Evolutionary conservation across 2,113 vertebrate genomes (phyloP).

Genomic region (Puntigrus tetrazona): DNA sequence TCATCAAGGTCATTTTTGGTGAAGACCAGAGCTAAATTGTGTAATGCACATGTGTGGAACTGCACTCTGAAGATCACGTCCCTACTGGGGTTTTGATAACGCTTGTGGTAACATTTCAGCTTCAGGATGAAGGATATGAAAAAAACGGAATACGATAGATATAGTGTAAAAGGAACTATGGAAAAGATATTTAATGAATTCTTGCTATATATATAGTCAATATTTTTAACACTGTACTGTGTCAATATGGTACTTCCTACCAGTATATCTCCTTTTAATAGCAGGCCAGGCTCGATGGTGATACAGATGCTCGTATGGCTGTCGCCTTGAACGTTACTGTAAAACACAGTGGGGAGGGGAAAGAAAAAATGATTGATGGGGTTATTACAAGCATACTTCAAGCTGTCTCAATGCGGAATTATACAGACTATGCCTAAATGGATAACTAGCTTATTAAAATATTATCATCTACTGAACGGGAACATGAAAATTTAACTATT

Average conservation of each 20-base stretch:
- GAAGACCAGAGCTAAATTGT: slow-evolving; percentile 90
- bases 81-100: slow-evolving; percentile 85
- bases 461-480: slow-evolving; percentile 18
- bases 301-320: slow-evolving; percentile 97
- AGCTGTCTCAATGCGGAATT: not conserved
- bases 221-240: not conserved
- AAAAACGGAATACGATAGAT: not conserved
- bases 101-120: slow-evolving; percentile 97
- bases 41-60: slow-evolving; percentile 97
- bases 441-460: not conserved
- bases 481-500: slow-evolving; percentile 36
- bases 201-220: not conserved
- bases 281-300: slow-evolving; percentile 93
- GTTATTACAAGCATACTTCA: not conserved
- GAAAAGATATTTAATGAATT: not conserved
- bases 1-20: slow-evolving; percentile 93
- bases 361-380: not conserved
- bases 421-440: not conserved
- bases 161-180: not conserved
- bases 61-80: slow-evolving; percentile 94
- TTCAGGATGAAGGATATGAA: slow-evolving; percentile 54
- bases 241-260: slow-evolving; percentile 69
- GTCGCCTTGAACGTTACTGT: slow-evolving; percentile 93
- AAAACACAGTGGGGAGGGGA: not conserved
- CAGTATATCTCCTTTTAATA: slow-evolving; percentile 96